Base-by-base conservation (phyloP, 2,113 vertebrate genomes). In the Dasyprocta punctata region DNA sequence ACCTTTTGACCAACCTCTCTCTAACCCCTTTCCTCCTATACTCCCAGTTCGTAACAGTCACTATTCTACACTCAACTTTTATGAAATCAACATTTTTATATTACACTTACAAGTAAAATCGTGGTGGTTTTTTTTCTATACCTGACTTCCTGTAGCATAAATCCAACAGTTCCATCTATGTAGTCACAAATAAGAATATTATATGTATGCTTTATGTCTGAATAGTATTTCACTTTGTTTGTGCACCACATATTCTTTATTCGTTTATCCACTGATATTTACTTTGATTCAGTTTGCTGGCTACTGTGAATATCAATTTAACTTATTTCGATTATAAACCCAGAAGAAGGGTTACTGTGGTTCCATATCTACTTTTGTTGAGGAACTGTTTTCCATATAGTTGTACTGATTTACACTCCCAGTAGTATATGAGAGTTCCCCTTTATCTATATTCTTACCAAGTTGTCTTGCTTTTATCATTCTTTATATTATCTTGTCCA, bases 341-440 rank as follows among this genome's bases (percentile, higher is more conserved):
- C 49, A 87, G 2, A 7, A 41, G 3, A 20, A 47, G 5, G 4
- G 1, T 47, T 86, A 44, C 26, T 56, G 9, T 30, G 26, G 3
- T 65, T 24, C 8, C 24, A 77, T 24, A 54, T 52, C 11, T 16
- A 16, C 19, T 41, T 58, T 61, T 86, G 22, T 52, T 17, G 36
- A 36, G 1, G 9, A 93, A 67, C 19, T 86, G 5, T 65, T 44
- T 86, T 36, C 5, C 26, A 12, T 44, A 47, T 77, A 19, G 16
- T 44, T 41, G 19, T 7, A 77, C 11, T 41, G 38, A n/a, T 33
- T 41, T 11, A 36, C 5, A 44, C 19, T 80, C 3, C 19, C 41
- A 41, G 2, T 2, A 38, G 12, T 54, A 10, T 10, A 16, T 17
- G 33, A 26, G 12, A 3, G 5, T 17, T 69, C 4, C 26, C 7